Evolutionary conservation across 2,113 vertebrate species (phyloP), one percentile per base, ranked within the genome.

Genomic region (Oostethus manadensis): DNA sequence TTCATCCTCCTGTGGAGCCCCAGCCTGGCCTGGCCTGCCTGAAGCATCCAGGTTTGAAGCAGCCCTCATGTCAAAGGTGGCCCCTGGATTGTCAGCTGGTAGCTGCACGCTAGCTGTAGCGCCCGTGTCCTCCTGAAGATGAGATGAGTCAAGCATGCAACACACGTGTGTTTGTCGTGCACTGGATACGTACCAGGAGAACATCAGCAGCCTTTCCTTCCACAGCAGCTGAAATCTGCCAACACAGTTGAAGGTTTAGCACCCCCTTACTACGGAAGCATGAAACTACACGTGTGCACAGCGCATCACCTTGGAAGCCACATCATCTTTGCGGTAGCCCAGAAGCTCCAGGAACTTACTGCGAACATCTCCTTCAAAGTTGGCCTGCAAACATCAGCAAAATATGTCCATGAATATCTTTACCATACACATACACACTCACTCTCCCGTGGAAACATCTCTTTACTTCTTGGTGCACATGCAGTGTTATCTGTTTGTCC

Each of bases 301-400:
- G 14, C 1, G 29, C 8, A 9, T 88, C 84, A 99, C 96, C 93
- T 99, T 98, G 55, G 89, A 80, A 57, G 84, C 90, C 1, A 99
- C 80, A 22, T 96, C 93, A 80, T 96, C 94, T 57, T 92, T 97
- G 68, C 80, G 93, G 82, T 94, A 99, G 8, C 97, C 97, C 38
- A 99, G 79, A 69, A 98, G 94, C 16, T 96, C 93, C 42, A 99
- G 90, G 71, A 94, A 98, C 73, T 93, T 97, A 51, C 86, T 87
- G 74, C 94, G 94, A 10, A 92, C 83, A 66, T 97, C 92, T 33
- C 92, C 90, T 78, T 96, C 94, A 74, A 99, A 98, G 79, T 98
- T 95, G 10, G 93, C 94, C 96, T 98, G 78, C 76, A 55, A 15
- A 61, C 4, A 35, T 4, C 1, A 7, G 21, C 3, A 1, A 20